A percentile compares a stretch with the other conserved stretches of the same genome.
Evolutionary conservation across 2,113 vertebrate species (phyloP).

Genomic region (Sinocyclocheilus rhinocerous): DNA sequence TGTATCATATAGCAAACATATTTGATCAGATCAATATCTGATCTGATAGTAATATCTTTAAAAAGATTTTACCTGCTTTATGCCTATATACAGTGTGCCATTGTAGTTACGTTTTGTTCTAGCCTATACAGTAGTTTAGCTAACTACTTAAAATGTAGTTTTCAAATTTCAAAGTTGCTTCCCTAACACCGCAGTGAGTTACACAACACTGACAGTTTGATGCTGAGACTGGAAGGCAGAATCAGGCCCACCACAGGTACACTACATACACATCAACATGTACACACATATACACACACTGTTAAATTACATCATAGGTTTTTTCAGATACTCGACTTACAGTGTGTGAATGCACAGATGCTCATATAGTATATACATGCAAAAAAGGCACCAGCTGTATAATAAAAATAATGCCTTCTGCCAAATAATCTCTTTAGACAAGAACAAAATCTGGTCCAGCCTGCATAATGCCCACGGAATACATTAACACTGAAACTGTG

Average conservation of each 20-base stretch:
- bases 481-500: not conserved
- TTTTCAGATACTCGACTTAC: not conserved
- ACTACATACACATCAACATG: not conserved
- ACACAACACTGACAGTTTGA: slow-evolving; percentile 34
- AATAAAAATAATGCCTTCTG: not conserved
- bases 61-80: no score
- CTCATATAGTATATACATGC: no score
- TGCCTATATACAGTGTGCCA: no score
- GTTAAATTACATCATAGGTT: not conserved
- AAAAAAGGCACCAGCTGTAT: not conserved
- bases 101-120: not conserved
- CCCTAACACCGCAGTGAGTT: not conserved
- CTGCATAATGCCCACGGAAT: not conserved
- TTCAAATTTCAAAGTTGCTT: not conserved
- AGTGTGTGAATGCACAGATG: not conserved
- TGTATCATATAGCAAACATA: not conserved
- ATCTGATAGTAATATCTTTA: no score
- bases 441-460: not conserved
- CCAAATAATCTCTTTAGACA: not conserved
- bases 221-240: slow-evolving; percentile 33
- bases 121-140: not conserved
- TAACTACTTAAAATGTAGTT: not conserved
- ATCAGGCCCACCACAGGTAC: slow-evolving; percentile 7
- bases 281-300: not conserved
- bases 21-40: not conserved